phyloP scores from a whole-genome alignment of 2,113 vertebrate genomes.

The Takifugu bimaculatus region DNA sequence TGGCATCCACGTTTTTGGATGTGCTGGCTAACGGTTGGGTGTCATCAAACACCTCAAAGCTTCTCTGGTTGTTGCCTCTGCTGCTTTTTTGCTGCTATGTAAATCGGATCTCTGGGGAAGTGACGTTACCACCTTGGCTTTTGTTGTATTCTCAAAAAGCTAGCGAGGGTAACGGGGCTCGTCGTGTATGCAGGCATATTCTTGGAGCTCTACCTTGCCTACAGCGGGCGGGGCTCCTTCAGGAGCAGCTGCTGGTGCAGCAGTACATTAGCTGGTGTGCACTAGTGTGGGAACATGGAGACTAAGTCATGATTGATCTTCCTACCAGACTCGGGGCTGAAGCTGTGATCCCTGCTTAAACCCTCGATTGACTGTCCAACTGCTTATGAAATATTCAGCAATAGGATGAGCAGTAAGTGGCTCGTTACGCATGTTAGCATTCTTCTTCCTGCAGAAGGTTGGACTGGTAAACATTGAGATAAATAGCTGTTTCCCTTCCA shows the following conservation, averaged over 20 bases:
- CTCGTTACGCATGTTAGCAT: neutral
- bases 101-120: neutral
- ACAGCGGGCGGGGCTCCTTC: slow-evolving; percentile 25
- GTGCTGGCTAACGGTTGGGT: slow-evolving; percentile 21
- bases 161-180: slow-evolving; percentile 2
- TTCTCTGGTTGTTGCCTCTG: slow-evolving; percentile 6
- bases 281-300: slow-evolving; percentile 43
- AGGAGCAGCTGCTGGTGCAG: slow-evolving; percentile 29
- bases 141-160: slow-evolving; percentile 2
- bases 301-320: slow-evolving; percentile 48
- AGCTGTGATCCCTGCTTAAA: slow-evolving; percentile 40
- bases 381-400: slow-evolving; percentile 49
- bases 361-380: slow-evolving; percentile 20
- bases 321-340: slow-evolving; percentile 41
- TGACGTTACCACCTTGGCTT: slow-evolving; percentile 16
- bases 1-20: neutral
- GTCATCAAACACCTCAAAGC: slow-evolving; percentile 12
- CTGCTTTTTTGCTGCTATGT: slow-evolving; percentile 15
- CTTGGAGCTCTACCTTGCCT: slow-evolving; percentile 10
- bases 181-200: neutral
- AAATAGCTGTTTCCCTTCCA: slow-evolving; percentile 17
- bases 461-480: neutral
- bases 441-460: neutral
- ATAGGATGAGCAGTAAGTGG: neutral
- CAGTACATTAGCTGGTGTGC: slow-evolving; percentile 24